Conservation (phyloP, 2,113 vertebrate species). For the Cebidichthys violaceus region DNA sequence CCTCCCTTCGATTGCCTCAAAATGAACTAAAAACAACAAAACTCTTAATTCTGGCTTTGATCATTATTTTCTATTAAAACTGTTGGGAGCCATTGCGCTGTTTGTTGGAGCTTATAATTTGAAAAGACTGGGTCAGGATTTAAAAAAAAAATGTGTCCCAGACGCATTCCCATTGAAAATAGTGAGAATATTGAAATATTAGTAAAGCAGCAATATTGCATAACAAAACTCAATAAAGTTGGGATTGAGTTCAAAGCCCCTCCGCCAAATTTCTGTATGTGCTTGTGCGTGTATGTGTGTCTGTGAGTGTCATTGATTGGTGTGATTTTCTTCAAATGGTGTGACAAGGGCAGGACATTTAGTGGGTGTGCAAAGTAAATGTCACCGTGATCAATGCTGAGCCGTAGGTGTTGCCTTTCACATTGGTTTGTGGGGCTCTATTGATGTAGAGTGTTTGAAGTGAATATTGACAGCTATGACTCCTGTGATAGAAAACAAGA, state of each 20-base stretch:
- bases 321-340: slow-evolving; percentile 86
- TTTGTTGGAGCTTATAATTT: slow-evolving; percentile 68
- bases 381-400: slow-evolving; percentile 92
- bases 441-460: slow-evolving; percentile 86
- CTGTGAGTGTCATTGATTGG: slow-evolving; percentile 73
- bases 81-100: slow-evolving; percentile 68
- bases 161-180: slow-evolving; percentile 50
- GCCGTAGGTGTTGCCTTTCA: slow-evolving; percentile 87
- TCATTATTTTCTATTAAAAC: slow-evolving; percentile 72
- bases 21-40: slow-evolving; percentile 75
- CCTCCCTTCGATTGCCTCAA: slow-evolving; percentile 47
- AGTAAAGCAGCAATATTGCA: slow-evolving; percentile 38
- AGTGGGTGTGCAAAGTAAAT: slow-evolving; percentile 91
- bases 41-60: slow-evolving; percentile 78
- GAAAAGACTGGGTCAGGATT: slow-evolving; percentile 73
- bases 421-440: slow-evolving; percentile 84
- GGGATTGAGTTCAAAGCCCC: slow-evolving; percentile 55
- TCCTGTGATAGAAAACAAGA: slow-evolving; percentile 52
- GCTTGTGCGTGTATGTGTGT: slow-evolving; percentile 26
- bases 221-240: slow-evolving; percentile 60
- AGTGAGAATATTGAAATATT: slow-evolving; percentile 37
- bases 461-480: slow-evolving; percentile 85
- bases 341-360: slow-evolving; percentile 88
- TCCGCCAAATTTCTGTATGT: slow-evolving; percentile 12
- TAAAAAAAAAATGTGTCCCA: slow-evolving; percentile 41